Evolutionary conservation across 1,140 invertebrate species (phyloP), one percentile per base, ranked within the genome.

Genomic region (Hesperophylax magnus): DNA sequence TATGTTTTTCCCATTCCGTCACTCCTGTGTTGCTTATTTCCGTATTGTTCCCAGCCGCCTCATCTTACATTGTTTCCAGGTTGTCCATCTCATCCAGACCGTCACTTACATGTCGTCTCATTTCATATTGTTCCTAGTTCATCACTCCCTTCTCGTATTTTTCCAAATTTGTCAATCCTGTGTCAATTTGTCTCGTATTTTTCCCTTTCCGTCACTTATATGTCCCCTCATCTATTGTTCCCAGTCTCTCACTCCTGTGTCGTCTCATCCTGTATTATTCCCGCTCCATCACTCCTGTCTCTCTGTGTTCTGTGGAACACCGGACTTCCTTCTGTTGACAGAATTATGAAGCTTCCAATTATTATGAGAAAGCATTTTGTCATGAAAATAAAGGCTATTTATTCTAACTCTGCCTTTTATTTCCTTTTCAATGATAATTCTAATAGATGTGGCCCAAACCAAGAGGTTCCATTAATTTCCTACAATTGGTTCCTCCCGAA

Each of bases 361-460:
- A 75, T 75, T 75, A 22, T 75, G 71, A 75, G 24, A 56, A 24
- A 5, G 71, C 71, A 75, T 75, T 75, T 75, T 75, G 71, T 75
- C 54, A 75, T 56, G 18, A 58, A 31, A 75, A 75, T 56, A 56
- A 75, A 54, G 56, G 71, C 71, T 75, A 75, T 75, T 75, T 75
- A 75, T 75, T 75, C 71, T 27, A 75, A 58, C n/a, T 75, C 9
- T 7, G 3, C 15, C 8, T 71, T 67, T 47, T 47, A 47, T 67
- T 67, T 15, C n/a, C 31, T 34, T 65, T 67, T 18, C 18, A 67
- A 39, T 17, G 39, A 34, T 34, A 34, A 34, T 8, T 4, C 7
- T 0, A 34, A 34, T 34, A 34, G 8, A 2, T 14, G 39, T 1
- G 39, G 39, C 9, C 39, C 39, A 14, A 14, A 47, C 9, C 14